These are phyloP conservation scores for Drosophila novamexicana DNA, from an alignment of 1,140 invertebrate species.

Conservation along the genomic window DNA sequence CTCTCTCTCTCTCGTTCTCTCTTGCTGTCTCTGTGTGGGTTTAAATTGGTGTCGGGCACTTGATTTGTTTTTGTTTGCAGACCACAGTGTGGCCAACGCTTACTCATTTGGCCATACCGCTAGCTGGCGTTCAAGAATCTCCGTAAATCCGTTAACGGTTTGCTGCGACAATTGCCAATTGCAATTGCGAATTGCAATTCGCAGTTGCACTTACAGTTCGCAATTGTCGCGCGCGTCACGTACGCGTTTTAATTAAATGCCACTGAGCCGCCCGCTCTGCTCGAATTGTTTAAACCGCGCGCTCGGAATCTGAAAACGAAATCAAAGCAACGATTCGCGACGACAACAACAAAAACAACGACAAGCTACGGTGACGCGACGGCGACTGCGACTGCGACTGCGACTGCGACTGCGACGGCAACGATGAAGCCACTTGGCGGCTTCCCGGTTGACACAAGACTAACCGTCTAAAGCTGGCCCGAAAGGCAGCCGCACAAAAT, in stretches of 20 bases:
- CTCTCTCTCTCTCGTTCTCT: background rate
- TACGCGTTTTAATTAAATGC: slow-evolving; percentile 62
- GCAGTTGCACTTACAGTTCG: slow-evolving; percentile 18
- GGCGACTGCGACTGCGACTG: too few species aligned
- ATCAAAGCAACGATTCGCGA: slow-evolving; percentile 31
- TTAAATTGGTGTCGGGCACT: slow-evolving; percentile 35
- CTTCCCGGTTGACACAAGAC: slow-evolving; percentile 77
- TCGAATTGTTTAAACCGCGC: slow-evolving; percentile 17
- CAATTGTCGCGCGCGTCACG: slow-evolving; percentile 44
- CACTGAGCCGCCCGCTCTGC: slow-evolving; percentile 25
- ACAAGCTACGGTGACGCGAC: background rate
- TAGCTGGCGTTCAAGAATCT: slow-evolving; percentile 3
- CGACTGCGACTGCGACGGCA: slow-evolving; percentile 13
- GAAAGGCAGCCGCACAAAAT: slow-evolving; percentile 49
- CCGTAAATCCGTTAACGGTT: slow-evolving; percentile 7
- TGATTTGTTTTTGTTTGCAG: slow-evolving; percentile 41
- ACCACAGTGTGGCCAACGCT: slow-evolving; percentile 7
- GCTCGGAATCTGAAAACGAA: slow-evolving; percentile 55
- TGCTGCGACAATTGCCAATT: slow-evolving; percentile 26
- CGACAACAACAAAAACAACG: background rate
- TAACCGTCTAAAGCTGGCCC: slow-evolving; percentile 70
- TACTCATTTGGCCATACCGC: slow-evolving; percentile 7
- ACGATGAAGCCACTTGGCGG: slow-evolving; percentile 52
- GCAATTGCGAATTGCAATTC: slow-evolving; percentile 30
- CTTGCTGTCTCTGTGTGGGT: background rate